phyloP scores from a whole-genome alignment of 53 echinoderm and acorn worm species.

The Echinometra lucunter region DNA sequence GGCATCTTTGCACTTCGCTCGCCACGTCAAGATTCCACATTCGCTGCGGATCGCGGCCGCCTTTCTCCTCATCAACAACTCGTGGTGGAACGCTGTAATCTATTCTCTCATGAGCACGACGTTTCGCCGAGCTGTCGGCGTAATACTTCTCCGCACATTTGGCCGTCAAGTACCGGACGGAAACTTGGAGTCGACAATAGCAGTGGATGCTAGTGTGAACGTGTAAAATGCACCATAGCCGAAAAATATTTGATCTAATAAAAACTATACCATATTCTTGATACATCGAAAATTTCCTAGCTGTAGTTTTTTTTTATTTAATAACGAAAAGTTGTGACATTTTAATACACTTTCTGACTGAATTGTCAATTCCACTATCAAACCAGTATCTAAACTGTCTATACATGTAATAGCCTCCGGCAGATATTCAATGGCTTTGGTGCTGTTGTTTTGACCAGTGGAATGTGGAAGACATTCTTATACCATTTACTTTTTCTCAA shows the following conservation, averaged over 20 bases:
- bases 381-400: too few species aligned
- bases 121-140: neutral
- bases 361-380: too few species aligned
- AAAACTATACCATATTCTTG: too few species aligned
- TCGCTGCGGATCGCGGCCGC: conserved; percentile 47
- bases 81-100: conserved; percentile 56
- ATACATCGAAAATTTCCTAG: too few species aligned
- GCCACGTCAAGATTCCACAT: conserved; percentile 29
- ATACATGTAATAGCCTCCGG: too few species aligned
- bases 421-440: too few species aligned
- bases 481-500: too few species aligned
- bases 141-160: neutral
- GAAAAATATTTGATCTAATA: neutral
- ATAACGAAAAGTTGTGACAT: too few species aligned
- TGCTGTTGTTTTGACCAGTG: too few species aligned
- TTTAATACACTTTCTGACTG: too few species aligned
- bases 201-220: neutral
- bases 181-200: conserved; percentile 5
- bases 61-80: conserved; percentile 61
- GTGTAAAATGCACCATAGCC: neutral
- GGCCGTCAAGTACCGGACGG: neutral
- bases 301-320: too few species aligned
- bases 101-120: conserved; percentile 49
- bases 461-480: too few species aligned
- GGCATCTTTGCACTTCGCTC: conserved; percentile 53